Evolutionary conservation across 2,888 invertebrate genomes (phyloP).

Genomic region (Lomographa bimaculata): DNA sequence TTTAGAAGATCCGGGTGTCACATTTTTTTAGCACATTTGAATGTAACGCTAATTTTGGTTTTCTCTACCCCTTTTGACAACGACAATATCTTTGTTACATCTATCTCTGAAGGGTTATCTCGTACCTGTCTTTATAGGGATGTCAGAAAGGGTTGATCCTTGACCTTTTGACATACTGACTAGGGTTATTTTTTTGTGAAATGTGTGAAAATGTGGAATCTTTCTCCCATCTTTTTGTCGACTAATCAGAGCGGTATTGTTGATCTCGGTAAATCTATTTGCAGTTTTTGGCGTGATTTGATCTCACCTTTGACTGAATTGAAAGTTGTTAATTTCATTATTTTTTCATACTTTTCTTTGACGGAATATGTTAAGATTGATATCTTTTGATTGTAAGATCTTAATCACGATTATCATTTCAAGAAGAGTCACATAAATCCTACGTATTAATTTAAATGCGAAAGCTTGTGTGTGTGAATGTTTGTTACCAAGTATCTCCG

Average conservation of each 20-base stretch:
- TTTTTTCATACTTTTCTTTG: too few relatives aligned
- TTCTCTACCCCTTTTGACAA: conserved; percentile 56
- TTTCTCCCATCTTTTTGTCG: too few relatives aligned
- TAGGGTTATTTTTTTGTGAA: conserved; percentile 52
- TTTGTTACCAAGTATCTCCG: too few relatives aligned
- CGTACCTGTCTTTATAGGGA: conserved; percentile 62
- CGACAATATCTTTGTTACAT: conserved; percentile 54
- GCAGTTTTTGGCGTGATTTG: conserved; percentile 10
- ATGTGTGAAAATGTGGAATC: conserved; percentile 51
- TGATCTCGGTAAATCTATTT: conserved; percentile 24
- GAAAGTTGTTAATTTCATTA: too few relatives aligned
- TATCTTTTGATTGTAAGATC: too few relatives aligned
- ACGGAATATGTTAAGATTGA: too few relatives aligned
- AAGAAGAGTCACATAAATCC: too few relatives aligned
- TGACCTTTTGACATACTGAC: conserved; percentile 64
- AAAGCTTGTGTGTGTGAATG: too few relatives aligned
- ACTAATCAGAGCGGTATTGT: conserved; percentile 58
- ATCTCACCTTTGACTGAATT: conserved; percentile 7
- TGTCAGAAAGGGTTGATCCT: conserved; percentile 65
- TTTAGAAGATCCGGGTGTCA: conserved; percentile 62
- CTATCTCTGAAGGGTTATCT: conserved; percentile 59
- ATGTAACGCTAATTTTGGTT: conserved; percentile 76
- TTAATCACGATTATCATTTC: too few relatives aligned
- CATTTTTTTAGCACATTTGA: conserved; percentile 55
- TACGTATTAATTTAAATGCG: too few relatives aligned